Percentiles rank a stretch among this genome's conserved stretches.
Conservation (phyloP, 2,888 invertebrate species). For the Theretra japonica region DNA sequence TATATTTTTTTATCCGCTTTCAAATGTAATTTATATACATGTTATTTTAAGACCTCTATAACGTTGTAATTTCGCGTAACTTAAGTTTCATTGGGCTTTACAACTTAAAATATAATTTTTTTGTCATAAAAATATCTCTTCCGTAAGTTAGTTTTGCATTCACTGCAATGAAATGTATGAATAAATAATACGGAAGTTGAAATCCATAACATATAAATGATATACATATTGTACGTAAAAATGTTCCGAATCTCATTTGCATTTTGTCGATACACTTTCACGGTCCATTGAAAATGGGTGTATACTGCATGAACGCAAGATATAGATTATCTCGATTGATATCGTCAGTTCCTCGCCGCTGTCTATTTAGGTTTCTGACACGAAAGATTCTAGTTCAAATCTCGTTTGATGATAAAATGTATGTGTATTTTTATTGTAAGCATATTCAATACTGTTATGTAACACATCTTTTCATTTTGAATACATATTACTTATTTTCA, state of each 20-base stretch:
- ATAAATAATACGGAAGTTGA: too few relatives aligned
- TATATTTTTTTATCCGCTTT: too few relatives aligned
- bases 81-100: too few relatives aligned
- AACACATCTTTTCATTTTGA: background rate
- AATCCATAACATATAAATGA: background rate
- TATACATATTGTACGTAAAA: background rate
- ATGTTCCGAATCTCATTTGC: background rate
- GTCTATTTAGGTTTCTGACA: slow-evolving; percentile 18
- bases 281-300: slow-evolving; percentile 9
- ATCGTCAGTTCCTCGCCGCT: slow-evolving; percentile 1
- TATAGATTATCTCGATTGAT: slow-evolving; percentile 12
- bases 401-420: background rate
- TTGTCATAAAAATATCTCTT: too few relatives aligned
- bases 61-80: too few relatives aligned
- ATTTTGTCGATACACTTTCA: slow-evolving; percentile 16
- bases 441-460: background rate
- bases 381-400: slow-evolving; percentile 9
- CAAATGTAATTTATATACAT: too few relatives aligned
- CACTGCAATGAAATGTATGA: too few relatives aligned
- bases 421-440: slow-evolving; percentile 2
- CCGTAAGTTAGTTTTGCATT: too few relatives aligned
- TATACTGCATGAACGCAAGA: background rate
- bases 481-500: too few relatives aligned
- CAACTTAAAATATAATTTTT: too few relatives aligned
- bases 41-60: too few relatives aligned